Conservation (phyloP, 2,797 vertebrate species). For the Trachops cirrhosus region DNA sequence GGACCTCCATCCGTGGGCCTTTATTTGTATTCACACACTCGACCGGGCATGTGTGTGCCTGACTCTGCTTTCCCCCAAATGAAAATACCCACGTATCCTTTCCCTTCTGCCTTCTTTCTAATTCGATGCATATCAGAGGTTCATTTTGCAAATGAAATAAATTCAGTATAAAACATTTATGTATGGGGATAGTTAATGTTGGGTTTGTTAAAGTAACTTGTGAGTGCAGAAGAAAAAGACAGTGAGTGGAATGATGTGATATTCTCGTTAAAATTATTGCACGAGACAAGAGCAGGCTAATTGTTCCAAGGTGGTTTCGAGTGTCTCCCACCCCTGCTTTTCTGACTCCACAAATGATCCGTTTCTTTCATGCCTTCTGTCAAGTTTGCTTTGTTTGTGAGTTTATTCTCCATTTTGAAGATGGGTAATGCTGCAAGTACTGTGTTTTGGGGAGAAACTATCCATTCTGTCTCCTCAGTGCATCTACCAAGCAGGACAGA, state of each 20-base stretch:
- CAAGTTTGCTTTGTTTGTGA: neutral
- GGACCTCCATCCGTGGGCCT: accelerated
- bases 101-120: neutral
- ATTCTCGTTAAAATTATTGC: neutral
- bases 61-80: neutral
- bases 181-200: neutral
- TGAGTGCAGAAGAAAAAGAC: neutral
- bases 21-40: accelerated
- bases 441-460: neutral
- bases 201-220: neutral
- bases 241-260: neutral
- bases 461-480: neutral
- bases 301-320: neutral
- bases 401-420: neutral
- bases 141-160: neutral
- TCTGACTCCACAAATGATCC: neutral
- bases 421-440: neutral
- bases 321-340: neutral
- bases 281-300: neutral
- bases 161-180: neutral
- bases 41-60: neutral
- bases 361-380: neutral
- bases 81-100: neutral
- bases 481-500: neutral
- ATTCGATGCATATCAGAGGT: neutral